Conservation (phyloP, 2,797 vertebrate species). For the Anguilla obscura region DNA sequence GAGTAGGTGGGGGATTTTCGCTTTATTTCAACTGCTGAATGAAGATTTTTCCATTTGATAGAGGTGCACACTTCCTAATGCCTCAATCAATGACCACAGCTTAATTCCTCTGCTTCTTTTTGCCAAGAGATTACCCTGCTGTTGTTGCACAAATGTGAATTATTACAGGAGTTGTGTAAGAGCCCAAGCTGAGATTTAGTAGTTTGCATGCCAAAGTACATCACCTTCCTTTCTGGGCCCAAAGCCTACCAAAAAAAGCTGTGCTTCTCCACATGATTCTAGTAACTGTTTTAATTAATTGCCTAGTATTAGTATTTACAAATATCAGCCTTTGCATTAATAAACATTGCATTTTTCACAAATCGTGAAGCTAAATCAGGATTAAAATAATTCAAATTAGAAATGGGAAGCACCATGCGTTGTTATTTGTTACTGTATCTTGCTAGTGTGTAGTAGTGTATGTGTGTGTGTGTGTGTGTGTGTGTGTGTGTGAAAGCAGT, state of each 20-base stretch:
- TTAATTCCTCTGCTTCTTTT: constrained; percentile 12
- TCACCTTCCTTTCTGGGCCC: not conserved
- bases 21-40: constrained; percentile 61
- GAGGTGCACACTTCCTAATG: constrained; percentile 35
- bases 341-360: not conserved
- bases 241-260: not conserved
- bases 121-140: constrained; percentile 24
- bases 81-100: constrained; percentile 21
- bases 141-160: constrained; percentile 7
- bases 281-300: not conserved
- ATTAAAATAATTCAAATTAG: not conserved
- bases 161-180: not conserved
- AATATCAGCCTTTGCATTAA: not conserved
- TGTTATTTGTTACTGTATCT: not conserved
- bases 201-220: not conserved
- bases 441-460: not conserved
- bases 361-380: not conserved
- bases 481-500: not conserved
- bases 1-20: constrained; percentile 69
- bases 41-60: constrained; percentile 70
- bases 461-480: not conserved
- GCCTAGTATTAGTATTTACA: not conserved
- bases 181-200: not conserved
- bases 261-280: not conserved
- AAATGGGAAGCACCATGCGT: not conserved